These are phyloP conservation scores for Schizaphis graminum DNA, from an alignment of 2,888 invertebrate species.

Conservation along the genomic window DNA sequence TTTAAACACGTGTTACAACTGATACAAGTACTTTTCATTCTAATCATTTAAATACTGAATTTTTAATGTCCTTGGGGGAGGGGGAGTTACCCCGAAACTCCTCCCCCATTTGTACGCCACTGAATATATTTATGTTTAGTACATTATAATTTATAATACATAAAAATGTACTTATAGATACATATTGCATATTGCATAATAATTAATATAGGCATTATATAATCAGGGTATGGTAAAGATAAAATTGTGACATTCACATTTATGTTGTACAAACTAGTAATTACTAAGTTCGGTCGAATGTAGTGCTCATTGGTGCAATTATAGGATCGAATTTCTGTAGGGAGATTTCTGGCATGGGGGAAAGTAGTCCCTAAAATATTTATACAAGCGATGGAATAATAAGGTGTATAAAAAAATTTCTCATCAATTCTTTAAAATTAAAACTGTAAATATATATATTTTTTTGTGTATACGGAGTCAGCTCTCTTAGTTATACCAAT, in stretches of 20 bases:
- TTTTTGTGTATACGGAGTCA: too few species aligned
- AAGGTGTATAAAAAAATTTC: background rate
- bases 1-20: too few species aligned
- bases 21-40: too few species aligned
- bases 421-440: background rate
- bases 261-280: slow-evolving; percentile 10
- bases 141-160: background rate
- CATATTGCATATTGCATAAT: background rate
- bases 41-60: too few species aligned
- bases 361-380: background rate
- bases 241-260: background rate
- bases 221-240: slow-evolving; percentile 24
- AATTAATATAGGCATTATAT: background rate
- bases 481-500: background rate
- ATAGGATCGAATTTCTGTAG: background rate
- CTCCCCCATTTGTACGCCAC: too few species aligned
- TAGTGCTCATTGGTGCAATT: background rate
- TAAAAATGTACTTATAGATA: background rate
- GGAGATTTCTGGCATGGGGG: background rate
- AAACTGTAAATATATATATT: background rate
- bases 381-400: background rate
- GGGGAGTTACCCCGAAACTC: too few species aligned
- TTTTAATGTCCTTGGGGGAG: too few species aligned
- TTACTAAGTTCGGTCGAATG: background rate
- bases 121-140: background rate